Conservation (phyloP, 1,140 invertebrate species). For the Hylaeus volcanicus region DNA sequence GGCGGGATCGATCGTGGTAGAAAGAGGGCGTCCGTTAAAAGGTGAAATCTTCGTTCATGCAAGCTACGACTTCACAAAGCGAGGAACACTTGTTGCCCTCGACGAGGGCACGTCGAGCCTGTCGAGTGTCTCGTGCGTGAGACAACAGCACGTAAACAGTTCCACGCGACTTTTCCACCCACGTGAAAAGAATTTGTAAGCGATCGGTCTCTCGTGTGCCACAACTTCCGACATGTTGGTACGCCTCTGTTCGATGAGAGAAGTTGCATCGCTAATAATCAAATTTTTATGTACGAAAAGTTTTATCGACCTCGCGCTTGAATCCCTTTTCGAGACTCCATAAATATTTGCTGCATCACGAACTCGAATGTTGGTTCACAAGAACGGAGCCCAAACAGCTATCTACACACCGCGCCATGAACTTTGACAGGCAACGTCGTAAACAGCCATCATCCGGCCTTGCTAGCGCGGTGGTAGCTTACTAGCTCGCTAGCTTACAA, state of each 20-base stretch:
- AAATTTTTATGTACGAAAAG: no score
- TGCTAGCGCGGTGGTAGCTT: no score
- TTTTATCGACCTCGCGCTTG: not conserved
- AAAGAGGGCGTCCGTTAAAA: not conserved
- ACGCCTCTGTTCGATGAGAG: not conserved
- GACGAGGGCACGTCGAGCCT: constrained; percentile 1
- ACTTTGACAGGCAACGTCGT: no score
- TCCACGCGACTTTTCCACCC: constrained; percentile 42
- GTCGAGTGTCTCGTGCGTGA: constrained; percentile 64
- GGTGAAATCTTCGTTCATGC: constrained; percentile 37
- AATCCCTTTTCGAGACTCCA: no score
- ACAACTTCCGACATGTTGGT: not conserved
- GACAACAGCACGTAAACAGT: constrained; percentile 57
- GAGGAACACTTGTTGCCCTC: constrained; percentile 66
- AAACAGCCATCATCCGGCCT: no score
- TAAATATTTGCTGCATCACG: no score
- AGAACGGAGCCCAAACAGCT: no score
- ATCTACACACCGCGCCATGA: no score
- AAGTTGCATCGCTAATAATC: no score
- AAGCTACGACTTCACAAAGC: constrained; percentile 28
- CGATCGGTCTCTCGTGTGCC: constrained; percentile 29
- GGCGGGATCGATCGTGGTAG: constrained; percentile 5
- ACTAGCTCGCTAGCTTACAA: no score
- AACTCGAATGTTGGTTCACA: no score
- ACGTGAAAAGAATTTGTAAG: constrained; percentile 23